A percentile compares a stretch with the other conserved stretches of the same genome.
phyloP scores from a whole-genome alignment of 2,888 invertebrate genomes.

The Mythimna vitellina region DNA sequence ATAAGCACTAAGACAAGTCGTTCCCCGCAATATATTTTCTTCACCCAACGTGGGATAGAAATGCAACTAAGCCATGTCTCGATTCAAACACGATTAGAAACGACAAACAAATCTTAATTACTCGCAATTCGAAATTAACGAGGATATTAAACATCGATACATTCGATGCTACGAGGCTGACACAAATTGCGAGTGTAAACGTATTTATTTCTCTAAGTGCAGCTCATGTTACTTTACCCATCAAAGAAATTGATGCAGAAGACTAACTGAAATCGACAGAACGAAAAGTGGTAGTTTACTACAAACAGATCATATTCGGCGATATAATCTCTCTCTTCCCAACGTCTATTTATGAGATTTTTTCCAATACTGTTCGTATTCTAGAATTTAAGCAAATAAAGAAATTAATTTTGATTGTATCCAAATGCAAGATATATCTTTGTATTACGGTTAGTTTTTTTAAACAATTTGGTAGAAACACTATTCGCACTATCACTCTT shows the following conservation, averaged over 20 bases:
- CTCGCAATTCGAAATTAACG: slow-evolving; percentile 43
- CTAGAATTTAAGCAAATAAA: not conserved
- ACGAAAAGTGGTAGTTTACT: not conserved
- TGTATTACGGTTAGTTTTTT: too few relatives aligned
- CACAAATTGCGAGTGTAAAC: slow-evolving; percentile 52
- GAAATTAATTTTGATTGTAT: not conserved
- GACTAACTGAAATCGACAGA: not conserved
- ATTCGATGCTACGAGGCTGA: slow-evolving; percentile 32
- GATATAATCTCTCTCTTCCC: not conserved
- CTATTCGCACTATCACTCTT: not conserved
- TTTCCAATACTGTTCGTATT: too few relatives aligned
- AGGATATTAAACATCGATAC: slow-evolving; percentile 51
- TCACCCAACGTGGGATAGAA: slow-evolving; percentile 8
- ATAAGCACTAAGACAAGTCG: slow-evolving; percentile 11
- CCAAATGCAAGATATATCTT: not conserved
- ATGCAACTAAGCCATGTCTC: slow-evolving; percentile 5
- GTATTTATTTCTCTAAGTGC: slow-evolving; percentile 50
- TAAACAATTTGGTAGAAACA: not conserved
- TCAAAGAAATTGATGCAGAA: slow-evolving; percentile 26
- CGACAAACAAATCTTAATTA: slow-evolving; percentile 49
- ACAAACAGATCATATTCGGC: too few relatives aligned
- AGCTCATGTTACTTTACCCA: slow-evolving; percentile 32
- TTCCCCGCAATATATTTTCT: not conserved
- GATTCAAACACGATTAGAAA: slow-evolving; percentile 26
- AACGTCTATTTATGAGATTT: not conserved